These are phyloP conservation scores for Megalurothrips usitatus DNA, from an alignment of 2,888 invertebrate species.

Conservation along the genomic window DNA sequence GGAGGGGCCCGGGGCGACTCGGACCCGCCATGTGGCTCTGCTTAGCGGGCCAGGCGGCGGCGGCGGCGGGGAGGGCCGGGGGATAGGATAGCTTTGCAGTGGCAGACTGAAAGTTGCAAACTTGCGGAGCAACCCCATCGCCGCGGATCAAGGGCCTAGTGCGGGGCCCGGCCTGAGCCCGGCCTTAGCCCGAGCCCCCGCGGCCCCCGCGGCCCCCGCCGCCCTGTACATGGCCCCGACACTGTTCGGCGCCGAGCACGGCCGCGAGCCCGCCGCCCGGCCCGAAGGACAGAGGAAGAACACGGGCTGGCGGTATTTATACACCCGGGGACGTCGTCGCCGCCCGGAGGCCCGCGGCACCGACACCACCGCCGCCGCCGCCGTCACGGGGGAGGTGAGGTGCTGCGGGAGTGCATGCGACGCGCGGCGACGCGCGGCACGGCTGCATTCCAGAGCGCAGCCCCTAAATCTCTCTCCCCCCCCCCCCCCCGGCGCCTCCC, in stretches of 20 bases:
- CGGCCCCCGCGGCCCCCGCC: background rate
- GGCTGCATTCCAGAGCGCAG: background rate
- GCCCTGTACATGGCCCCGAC: background rate
- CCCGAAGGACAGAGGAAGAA: too few species aligned
- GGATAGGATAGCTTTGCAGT: background rate
- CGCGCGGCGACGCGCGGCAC: background rate
- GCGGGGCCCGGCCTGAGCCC: background rate
- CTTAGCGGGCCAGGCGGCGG: too few species aligned
- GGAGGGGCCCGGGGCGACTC: too few species aligned
- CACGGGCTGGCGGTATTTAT: too few species aligned
- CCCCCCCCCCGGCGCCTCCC: background rate
- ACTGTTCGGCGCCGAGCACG: background rate
- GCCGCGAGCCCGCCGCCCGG: background rate
- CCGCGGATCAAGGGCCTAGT: constrained; percentile 7
- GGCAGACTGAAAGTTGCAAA: constrained; percentile 22
- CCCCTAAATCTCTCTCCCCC: too few species aligned
- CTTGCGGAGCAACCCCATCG: constrained; percentile 17
- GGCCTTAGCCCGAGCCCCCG: background rate
- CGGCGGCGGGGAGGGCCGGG: background rate
- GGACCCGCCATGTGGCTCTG: too few species aligned
- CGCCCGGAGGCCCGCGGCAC: too few species aligned
- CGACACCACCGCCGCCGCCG: too few species aligned
- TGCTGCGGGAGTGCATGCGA: too few species aligned
- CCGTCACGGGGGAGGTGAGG: too few species aligned
- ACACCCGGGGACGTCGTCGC: too few species aligned